A percentile compares a stretch with the other conserved stretches of the same genome.
These are phyloP conservation scores for Pemphigus obesinymphae DNA, from an alignment of 1,140 invertebrate species.

Conservation along the genomic window DNA sequence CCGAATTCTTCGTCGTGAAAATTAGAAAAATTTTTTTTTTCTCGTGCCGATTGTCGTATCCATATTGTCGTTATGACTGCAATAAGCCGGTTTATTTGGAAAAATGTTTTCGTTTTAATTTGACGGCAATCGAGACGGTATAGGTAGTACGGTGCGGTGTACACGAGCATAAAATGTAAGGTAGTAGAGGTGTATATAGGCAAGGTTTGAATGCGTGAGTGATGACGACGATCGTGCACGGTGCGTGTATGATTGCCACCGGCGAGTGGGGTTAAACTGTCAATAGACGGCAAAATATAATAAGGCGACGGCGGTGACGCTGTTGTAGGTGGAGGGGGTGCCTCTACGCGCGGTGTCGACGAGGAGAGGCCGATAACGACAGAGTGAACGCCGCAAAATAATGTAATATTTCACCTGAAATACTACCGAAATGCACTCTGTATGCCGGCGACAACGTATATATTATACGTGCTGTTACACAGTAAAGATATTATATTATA, in stretches of 20 bases:
- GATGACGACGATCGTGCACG: background rate
- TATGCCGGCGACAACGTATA: constrained; percentile 8
- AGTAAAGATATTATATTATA: too few relatives aligned
- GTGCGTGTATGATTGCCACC: background rate
- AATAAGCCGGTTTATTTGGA: too few relatives aligned
- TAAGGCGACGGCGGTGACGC: background rate
- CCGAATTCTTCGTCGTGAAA: too few relatives aligned
- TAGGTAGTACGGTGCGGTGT: too few relatives aligned
- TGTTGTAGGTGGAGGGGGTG: too few relatives aligned
- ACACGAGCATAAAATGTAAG: too few relatives aligned
- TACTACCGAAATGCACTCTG: constrained; percentile 5
- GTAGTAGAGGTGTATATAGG: too few relatives aligned
- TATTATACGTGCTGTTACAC: background rate
- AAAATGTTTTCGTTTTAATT: background rate
- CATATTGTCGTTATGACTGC: too few relatives aligned
- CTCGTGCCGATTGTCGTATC: too few relatives aligned
- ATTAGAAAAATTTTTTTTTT: too few relatives aligned
- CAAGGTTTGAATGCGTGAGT: background rate
- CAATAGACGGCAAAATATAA: background rate
- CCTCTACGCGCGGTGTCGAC: background rate
- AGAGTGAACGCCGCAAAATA: background rate
- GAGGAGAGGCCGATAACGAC: background rate
- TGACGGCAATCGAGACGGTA: too few relatives aligned
- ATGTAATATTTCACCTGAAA: constrained; percentile 39
- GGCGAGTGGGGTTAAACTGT: background rate